These are phyloP conservation scores for Oriolus oriolus DNA, from an alignment of 2,113 vertebrate genomes.

Conservation along the genomic window DNA sequence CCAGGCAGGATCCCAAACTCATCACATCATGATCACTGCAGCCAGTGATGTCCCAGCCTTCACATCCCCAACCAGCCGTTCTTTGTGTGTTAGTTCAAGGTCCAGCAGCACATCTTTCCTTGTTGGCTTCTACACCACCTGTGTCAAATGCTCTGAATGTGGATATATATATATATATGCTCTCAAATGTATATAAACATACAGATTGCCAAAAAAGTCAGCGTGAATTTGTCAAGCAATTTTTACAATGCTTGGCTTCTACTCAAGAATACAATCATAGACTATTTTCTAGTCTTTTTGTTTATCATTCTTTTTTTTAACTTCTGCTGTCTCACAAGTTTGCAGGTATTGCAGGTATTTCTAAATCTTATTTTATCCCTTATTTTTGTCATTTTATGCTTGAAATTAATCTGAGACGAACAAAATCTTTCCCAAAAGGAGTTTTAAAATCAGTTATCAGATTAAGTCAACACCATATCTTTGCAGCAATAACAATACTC, in stretches of 20 bases:
- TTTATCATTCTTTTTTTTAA: background rate
- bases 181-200: background rate
- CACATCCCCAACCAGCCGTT: background rate
- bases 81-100: background rate
- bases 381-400: background rate
- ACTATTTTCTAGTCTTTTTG: background rate
- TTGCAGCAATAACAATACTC: background rate
- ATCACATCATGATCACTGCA: too few relatives aligned
- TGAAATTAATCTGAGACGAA: background rate
- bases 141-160: background rate
- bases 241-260: background rate
- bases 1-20: background rate
- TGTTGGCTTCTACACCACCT: background rate
- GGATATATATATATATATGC: background rate
- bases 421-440: background rate
- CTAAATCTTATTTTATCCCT: background rate
- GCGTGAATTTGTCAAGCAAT: background rate
- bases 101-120: background rate
- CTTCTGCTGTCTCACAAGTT: background rate
- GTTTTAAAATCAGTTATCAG: background rate
- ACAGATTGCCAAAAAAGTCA: background rate
- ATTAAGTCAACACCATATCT: background rate
- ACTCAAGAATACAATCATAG: background rate
- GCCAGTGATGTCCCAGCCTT: background rate
- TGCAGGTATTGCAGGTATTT: background rate